A percentile compares a stretch with the other conserved stretches of the same genome.
phyloP scores from a whole-genome alignment of 2,113 vertebrate species.

The Erythrolamprus reginae region DNA sequence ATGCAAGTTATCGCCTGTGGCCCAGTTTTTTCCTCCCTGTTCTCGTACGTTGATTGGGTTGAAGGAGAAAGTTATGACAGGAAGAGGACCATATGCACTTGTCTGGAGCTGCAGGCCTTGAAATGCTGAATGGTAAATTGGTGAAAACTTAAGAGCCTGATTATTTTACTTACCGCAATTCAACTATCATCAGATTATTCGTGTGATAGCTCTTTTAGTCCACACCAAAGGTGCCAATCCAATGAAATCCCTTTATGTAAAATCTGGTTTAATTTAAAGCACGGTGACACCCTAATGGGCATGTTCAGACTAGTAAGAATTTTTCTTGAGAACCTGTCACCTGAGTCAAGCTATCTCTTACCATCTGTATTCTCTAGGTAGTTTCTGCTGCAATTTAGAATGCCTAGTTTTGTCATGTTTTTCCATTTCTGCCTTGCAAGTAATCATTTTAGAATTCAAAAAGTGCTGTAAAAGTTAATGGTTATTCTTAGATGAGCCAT shows the following conservation, averaged over 20 bases:
- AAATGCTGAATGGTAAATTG: neutral
- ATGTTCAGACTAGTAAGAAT: neutral
- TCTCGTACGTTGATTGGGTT: neutral
- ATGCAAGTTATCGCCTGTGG: neutral
- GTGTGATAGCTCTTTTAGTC: neutral
- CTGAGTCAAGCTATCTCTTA: neutral
- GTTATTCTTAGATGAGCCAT: neutral
- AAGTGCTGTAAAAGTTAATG: neutral
- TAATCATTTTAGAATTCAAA: neutral
- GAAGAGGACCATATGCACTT: neutral
- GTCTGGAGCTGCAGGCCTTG: neutral
- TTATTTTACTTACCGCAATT: neutral
- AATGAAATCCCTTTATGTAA: neutral
- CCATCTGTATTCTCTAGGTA: neutral
- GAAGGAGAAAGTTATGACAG: neutral
- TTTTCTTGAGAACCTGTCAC: neutral
- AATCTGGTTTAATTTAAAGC: neutral
- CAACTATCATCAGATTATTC: conserved; percentile 18
- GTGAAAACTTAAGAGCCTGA: neutral
- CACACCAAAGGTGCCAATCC: neutral
- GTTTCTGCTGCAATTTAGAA: neutral
- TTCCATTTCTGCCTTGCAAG: neutral
- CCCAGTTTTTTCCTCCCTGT: neutral
- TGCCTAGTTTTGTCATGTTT: neutral
- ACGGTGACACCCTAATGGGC: neutral